Evolutionary conservation across 1,140 invertebrate genomes (phyloP), one percentile per base, ranked within the genome.

Genomic region (Neuroterus valhalla): DNA sequence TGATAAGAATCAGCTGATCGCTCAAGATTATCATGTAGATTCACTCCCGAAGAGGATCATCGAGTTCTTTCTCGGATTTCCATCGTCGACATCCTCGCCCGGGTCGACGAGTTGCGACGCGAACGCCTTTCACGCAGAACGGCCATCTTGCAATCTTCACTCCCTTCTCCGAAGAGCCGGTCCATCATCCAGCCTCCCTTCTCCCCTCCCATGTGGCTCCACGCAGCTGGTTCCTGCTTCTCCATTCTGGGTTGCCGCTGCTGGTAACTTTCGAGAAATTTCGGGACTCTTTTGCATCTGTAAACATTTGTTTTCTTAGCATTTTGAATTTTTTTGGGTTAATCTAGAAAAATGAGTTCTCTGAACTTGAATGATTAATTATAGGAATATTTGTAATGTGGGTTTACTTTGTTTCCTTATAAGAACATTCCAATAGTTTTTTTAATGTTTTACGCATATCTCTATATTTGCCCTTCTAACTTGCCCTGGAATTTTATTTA

Each of bases 101-200:
- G 48, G n/a, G 31, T 21, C 74, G 67, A 75, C 78, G 82, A 76
- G 70, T 70, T 76, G 67, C 86, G 86, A 88, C 80, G 83, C 76
- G 75, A 76, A 78, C 79, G 77, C 78, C 73, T 78, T 75, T 45
- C 77, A 69, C 48, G 46, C 80, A 74, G 71, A 81, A 72, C 88
- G 82, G 88, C 88, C 88, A 89, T 89, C 86, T 89, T 89, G 86
- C 66, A 74, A 78, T 42, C 66, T 70, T 74, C 67, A 78, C 79
- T 81, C 84, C 85, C 82, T 81, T 79, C 77, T 77, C 82, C 74
- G 67, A 43, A n/a, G 66, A 19, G 69, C 75, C 81, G 86, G 77
- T 86, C 81, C 81, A 82, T 84, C 78, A 76, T 82, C 80, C 80
- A 83, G 81, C 81, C 80, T 80, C 78, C 75, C 75, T 78, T 50